These are phyloP conservation scores for Charadrius vociferus DNA, from an alignment of 2,113 vertebrate species.

Conservation along the genomic window DNA sequence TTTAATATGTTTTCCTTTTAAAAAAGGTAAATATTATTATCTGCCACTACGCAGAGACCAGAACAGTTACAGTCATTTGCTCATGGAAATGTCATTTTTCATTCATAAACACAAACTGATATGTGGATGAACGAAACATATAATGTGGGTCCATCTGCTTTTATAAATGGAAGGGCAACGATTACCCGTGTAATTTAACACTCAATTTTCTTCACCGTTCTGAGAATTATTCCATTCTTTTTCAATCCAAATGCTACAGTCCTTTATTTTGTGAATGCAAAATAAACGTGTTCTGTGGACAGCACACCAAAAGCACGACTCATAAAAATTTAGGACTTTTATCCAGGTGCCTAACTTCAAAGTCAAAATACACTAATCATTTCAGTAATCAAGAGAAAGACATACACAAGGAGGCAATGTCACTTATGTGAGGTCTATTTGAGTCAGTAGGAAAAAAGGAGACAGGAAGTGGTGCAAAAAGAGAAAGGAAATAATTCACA, in stretches of 20 bases:
- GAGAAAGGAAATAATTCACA: accelerated
- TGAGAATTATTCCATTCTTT: neutral
- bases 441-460: neutral
- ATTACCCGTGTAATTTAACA: neutral
- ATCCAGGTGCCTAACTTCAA: neutral
- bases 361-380: neutral
- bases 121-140: neutral
- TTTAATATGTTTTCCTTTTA: neutral
- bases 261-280: neutral
- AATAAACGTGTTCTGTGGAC: neutral
- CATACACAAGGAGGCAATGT: neutral
- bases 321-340: neutral
- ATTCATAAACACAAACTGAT: neutral
- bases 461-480: neutral
- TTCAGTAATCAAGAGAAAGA: neutral
- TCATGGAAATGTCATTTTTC: neutral
- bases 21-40: slow-evolving; percentile 1
- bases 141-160: neutral
- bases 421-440: neutral
- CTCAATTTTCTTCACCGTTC: neutral
- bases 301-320: neutral
- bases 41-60: neutral
- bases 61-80: neutral
- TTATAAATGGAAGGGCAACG: neutral
- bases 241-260: neutral